Base-by-base conservation (phyloP, 2,888 invertebrate genomes). In the Netelia fuscicornis region DNA sequence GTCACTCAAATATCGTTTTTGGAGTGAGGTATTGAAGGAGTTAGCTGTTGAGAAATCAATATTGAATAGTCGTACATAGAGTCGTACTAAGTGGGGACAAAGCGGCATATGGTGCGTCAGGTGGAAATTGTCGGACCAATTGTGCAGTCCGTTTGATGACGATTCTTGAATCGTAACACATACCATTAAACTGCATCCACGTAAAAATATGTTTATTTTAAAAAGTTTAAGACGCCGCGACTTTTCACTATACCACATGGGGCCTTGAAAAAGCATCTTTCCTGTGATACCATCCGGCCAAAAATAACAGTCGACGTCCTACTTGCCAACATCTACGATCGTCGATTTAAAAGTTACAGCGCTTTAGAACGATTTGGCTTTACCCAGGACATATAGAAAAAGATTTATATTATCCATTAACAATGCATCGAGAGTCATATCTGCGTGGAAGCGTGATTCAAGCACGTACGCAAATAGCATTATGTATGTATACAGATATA, bases 401-500 rank as follows among this genome's bases (percentile, higher is more conserved):
- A 64, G 54, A 71, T 79, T 9, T 42, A 64, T 44, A 71, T 79
- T 42, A 71, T 71, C 54, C 42, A 79, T 56, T 54, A 79, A 42
- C 23, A 56, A 64, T 79, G 54, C 20, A 71, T 71, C 37, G 78
- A 30, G 64, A 17, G 42, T 68, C 48, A 48, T 79, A 71, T 71
- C 79, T 17, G 25, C 37, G 44, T 54, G 37, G 79, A 42, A 71
- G 37, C 42, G 13, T 17, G 54, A 10, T 71, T 71, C 48, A 64
- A 64, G 79, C 79, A 64, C 71, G 79, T 71, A 71, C 62, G 37
- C 62, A 71, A 79, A 79, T 64, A 75, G 52, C 52, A 25, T 64
- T 74, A 23, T 48, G 30, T 37, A 37, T 75, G 17, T 67, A 44
- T 58, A 42, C 67, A 20, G 0, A 58, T 23, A 62, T 79, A 79